Conservation (phyloP, 2,113 vertebrate species). For the Copsychus sechellarum region DNA sequence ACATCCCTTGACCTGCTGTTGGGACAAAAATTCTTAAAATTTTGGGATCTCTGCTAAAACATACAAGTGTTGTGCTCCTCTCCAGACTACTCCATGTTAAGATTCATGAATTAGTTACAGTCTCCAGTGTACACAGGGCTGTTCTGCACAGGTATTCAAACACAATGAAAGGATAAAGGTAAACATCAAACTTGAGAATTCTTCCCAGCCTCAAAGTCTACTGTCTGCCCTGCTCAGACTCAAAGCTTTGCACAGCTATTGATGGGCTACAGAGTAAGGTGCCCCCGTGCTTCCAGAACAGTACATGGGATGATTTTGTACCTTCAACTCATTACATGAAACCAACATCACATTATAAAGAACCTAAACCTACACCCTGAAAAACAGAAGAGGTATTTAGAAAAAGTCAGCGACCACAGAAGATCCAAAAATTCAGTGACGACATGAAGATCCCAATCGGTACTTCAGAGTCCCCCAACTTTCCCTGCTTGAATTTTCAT, state of each 20-base stretch:
- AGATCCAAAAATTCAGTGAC: background rate
- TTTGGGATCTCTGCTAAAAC: background rate
- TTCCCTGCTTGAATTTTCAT: background rate
- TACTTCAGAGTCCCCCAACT: background rate
- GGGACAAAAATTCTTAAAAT: background rate
- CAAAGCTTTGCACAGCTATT: background rate
- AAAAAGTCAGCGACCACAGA: background rate
- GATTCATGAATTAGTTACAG: background rate
- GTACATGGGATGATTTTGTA: background rate
- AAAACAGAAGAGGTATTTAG: fast-evolving
- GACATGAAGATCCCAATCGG: fast-evolving
- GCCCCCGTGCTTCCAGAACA: background rate
- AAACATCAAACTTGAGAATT: background rate
- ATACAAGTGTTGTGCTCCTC: fast-evolving
- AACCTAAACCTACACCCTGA: background rate
- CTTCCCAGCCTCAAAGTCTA: background rate
- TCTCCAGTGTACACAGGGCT: fast-evolving
- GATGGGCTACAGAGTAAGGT: background rate
- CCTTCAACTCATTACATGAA: background rate
- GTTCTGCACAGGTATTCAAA: background rate
- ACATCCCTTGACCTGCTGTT: background rate
- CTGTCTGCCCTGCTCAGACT: background rate
- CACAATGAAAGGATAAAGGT: background rate
- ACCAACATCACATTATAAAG: background rate
- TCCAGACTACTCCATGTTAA: background rate